Percentiles rank a stretch among this genome's conserved stretches.
phyloP scores from a whole-genome alignment of 1,140 invertebrate genomes.

The Ceratosolen fusciceps region DNA sequence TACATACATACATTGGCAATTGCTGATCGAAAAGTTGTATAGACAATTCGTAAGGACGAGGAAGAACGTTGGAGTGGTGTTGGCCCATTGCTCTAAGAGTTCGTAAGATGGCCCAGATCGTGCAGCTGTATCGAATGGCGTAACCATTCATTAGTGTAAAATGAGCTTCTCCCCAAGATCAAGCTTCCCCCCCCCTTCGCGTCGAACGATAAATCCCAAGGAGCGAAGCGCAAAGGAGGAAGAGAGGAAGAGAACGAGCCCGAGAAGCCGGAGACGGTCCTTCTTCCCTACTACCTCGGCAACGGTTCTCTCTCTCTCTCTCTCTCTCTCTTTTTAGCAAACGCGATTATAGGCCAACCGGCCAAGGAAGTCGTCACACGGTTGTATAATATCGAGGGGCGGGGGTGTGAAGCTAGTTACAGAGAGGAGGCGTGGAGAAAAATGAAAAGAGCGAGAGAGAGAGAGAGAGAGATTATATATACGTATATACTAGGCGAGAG shows the following conservation, averaged over 20 bases:
- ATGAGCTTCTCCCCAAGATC: neutral
- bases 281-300: too few species aligned
- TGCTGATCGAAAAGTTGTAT: too few species aligned
- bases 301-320: too few species aligned
- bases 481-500: slow-evolving; percentile 7
- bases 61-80: too few species aligned
- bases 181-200: neutral
- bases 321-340: too few species aligned
- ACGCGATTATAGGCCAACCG: neutral
- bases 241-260: neutral
- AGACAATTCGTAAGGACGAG: too few species aligned
- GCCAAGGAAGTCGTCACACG: neutral
- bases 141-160: neutral
- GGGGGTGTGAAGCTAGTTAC: neutral
- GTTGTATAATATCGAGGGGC: neutral
- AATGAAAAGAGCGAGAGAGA: neutral
- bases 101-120: neutral
- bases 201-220: neutral
- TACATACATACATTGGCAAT: too few species aligned
- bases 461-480: slow-evolving; percentile 6
- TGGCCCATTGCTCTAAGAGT: too few species aligned
- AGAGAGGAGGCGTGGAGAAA: neutral
- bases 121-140: neutral
- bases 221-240: neutral
- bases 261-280: neutral